Evolutionary conservation across 2,888 invertebrate genomes (phyloP), one percentile per base, ranked within the genome.

Genomic region (Lamellibrachia columna): DNA sequence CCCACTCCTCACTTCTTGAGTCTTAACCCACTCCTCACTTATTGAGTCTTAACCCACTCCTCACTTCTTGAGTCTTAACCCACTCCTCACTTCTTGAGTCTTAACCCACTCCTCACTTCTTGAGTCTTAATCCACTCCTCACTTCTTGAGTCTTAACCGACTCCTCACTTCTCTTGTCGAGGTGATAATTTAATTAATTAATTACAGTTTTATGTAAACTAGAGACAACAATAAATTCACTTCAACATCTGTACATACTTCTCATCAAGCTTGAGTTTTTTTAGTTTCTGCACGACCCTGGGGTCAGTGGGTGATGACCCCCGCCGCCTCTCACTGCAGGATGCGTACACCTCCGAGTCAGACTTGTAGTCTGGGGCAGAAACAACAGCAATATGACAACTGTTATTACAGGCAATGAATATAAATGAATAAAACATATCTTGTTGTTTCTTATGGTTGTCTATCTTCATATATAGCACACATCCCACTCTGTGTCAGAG

Each of bases 231-330:
- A 91, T 3, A 92, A 28, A n/a, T 75, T 91, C 58, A n/a, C 53
- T 90, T 75, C 22, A 22, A 75, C 75, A 75, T 75, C 22, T 6
- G n/a, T 22, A 93, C 92, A 53, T 93, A 95, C 96, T 95, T 95
- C 92, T 96, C 95, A 94, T 95, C 95, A 28, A 96, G 93, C 93
- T 96, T 95, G 53, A 96, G 93, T 93, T 96, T 96, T 94, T 96
- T 95, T 91, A 95, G 94, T 92, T 96, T 96, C 93, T 96, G 95
- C 60, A 95, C 93, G 58, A 93, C 93, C 55, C 94, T 94, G 40
- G 93, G 93, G 55, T 95, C 95, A 53, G 94, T 52, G 28, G 92
- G 92, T 92, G 92, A 92, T 28, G 40, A 28, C 40, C 53, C 52
- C n/a, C 28, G 92, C 22, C 92, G 75, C 22, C 52, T 92, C 75